Conservation (phyloP, 2,888 invertebrate genomes). For the Rambutsinella grinnellia region DNA sequence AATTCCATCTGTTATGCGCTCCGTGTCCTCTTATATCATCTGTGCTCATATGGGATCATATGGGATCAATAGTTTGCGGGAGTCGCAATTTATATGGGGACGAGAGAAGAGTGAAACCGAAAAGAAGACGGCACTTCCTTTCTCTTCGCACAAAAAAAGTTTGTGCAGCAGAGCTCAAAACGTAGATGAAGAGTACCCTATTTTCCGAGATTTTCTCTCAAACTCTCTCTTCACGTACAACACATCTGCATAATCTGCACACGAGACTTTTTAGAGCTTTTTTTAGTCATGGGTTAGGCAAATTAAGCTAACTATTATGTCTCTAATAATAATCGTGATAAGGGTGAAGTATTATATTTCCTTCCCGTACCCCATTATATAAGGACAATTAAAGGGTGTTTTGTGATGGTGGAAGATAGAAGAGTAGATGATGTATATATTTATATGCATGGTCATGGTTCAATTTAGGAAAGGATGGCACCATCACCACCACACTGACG, state of each 20-base stretch:
- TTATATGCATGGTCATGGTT: constrained; percentile 30
- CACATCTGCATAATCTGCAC: constrained; percentile 52
- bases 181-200: background rate
- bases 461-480: constrained; percentile 4
- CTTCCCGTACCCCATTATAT: background rate
- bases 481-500: too few relatives aligned
- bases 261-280: constrained; percentile 37
- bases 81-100: background rate
- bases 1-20: constrained; percentile 44
- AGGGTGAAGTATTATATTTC: background rate
- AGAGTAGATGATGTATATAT: background rate
- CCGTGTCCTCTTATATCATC: constrained; percentile 30
- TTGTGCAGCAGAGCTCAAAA: too few relatives aligned
- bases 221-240: constrained; percentile 41
- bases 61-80: background rate
- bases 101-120: background rate
- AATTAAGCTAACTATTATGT: constrained; percentile 49
- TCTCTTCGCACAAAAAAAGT: too few relatives aligned
- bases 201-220: constrained; percentile 4
- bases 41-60: constrained; percentile 19
- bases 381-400: too few relatives aligned
- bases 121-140: background rate
- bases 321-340: constrained; percentile 36
- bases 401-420: too few relatives aligned
- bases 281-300: constrained; percentile 42